Evolutionary conservation across 2,888 invertebrate genomes (phyloP), one percentile per base, ranked within the genome.

Genomic region (Tribolium freemani): DNA sequence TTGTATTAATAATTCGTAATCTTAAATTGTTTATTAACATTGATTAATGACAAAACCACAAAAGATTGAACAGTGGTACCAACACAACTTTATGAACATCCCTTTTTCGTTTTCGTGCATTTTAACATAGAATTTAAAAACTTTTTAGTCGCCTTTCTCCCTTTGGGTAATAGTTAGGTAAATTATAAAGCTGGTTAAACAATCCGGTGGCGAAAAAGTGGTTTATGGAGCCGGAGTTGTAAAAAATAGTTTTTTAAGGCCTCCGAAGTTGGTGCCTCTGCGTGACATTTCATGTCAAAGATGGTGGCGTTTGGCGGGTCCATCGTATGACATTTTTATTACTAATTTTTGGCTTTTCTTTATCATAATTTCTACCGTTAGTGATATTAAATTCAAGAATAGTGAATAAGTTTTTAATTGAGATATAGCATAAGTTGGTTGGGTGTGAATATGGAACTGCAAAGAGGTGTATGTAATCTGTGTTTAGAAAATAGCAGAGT

Each of bases 291-390:
- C 45, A 20, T 54, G 53, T 44, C 54, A 45, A 66, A 66, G 30
- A 66, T 66, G 66, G 66, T 53, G 53, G 66, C 10, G 13, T 66
- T 66, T 66, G 66, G 66, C 66, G 66, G 66, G 11, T 66, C 26
- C 26, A 26, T 26, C 26, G 26, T 26, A 26, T 26, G 26, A 26
- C 5, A 26, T 3, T 26, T 26, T 26, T 5, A 26, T 26, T 26
- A 5, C 3, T 5, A 26, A 26, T 26, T 26, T 26, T 26, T 26
- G 26, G 26, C 5, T 58, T 44, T 45, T 45, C 5, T 45, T 45
- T 45, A 8, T 4, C 3, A 11, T 45, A 45, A 45, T 58, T 45
- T 58, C 16, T 20, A 58, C 44, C 9, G 9, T 11, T 21, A 10
- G 6, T 20, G 20, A 9, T 8, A 11, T 4, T 50, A 13, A 8